phyloP scores from a whole-genome alignment of 2,113 vertebrate species.

The Sturnira hondurensis region DNA sequence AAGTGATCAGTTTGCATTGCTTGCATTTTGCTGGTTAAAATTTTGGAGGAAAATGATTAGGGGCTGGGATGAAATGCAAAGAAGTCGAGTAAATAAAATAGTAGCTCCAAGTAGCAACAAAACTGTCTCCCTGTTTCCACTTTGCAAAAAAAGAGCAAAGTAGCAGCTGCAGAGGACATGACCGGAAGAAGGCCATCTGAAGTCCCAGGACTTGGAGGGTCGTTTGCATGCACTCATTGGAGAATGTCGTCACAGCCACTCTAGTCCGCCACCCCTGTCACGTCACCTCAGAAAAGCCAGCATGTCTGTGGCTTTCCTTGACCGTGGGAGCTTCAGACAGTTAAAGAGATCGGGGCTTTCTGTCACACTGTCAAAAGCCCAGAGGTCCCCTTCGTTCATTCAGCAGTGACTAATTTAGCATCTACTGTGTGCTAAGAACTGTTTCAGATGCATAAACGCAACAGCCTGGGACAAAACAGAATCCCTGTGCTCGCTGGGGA shows the following conservation, averaged over 20 bases:
- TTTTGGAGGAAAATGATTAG: conserved; percentile 17
- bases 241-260: neutral
- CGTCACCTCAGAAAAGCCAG: neutral
- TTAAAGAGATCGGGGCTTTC: neutral
- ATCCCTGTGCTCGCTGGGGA: fast-evolving
- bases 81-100: neutral
- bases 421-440: neutral
- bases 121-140: neutral
- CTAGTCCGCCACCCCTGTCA: neutral
- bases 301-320: neutral
- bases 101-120: neutral
- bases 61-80: neutral
- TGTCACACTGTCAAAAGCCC: neutral
- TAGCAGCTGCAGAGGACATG: neutral
- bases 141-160: neutral
- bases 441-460: neutral
- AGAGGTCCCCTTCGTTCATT: neutral
- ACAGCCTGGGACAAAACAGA: neutral
- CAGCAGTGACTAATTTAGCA: neutral
- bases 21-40: neutral
- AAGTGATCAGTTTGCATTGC: neutral
- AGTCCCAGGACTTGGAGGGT: neutral
- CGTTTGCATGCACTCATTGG: neutral
- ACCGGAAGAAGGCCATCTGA: neutral
- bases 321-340: neutral